Percentiles rank a stretch among this genome's conserved stretches.
phyloP scores from a whole-genome alignment of 2,113 vertebrate species.

The Pelecanoides urinatrix region DNA sequence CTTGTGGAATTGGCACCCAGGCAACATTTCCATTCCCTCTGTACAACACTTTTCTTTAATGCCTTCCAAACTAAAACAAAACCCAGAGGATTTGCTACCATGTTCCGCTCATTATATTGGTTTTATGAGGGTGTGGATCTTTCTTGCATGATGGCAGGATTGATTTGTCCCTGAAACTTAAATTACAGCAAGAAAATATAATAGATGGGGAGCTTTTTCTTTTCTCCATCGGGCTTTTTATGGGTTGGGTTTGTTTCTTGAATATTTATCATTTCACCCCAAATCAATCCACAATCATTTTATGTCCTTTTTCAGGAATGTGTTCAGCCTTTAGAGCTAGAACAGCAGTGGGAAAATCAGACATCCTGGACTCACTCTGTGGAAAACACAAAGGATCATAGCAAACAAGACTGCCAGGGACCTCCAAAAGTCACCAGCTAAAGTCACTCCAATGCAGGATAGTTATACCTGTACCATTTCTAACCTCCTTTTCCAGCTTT shows the following conservation, averaged over 20 bases:
- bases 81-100: conserved; percentile 13
- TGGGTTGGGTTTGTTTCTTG: neutral
- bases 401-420: neutral
- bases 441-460: neutral
- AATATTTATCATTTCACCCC: neutral
- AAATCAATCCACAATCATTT: neutral
- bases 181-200: neutral
- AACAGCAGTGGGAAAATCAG: neutral
- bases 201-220: neutral
- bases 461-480: neutral
- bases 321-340: neutral
- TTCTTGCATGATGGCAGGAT: neutral
- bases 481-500: neutral
- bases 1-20: conserved; percentile 42
- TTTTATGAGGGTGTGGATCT: conserved; percentile 37
- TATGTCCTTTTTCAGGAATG: neutral
- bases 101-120: conserved; percentile 23
- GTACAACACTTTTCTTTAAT: conserved; percentile 28
- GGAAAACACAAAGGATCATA: conserved; percentile 11
- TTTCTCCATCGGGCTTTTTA: neutral
- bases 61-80: conserved; percentile 55
- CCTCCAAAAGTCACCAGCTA: neutral
- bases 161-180: conserved; percentile 18
- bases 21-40: conserved; percentile 48
- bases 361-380: neutral